These are phyloP conservation scores for Bombus pyrosoma DNA, from an alignment of 1,140 invertebrate genomes.

Conservation along the genomic window DNA sequence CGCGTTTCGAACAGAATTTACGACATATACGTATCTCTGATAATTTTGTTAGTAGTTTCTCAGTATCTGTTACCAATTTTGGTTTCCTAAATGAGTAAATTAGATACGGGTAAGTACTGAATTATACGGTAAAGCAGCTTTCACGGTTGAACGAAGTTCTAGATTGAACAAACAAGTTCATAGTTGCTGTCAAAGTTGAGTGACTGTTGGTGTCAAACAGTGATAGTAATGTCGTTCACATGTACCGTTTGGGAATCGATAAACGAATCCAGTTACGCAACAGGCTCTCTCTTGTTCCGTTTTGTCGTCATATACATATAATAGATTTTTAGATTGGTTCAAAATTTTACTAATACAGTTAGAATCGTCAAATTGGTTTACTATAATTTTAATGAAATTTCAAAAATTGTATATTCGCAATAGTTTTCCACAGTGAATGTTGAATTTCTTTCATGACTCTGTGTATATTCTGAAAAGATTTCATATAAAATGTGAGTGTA, in stretches of 20 bases:
- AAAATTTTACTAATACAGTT: no score
- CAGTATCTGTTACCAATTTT: not conserved
- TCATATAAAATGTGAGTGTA: not conserved
- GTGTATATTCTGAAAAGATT: not conserved
- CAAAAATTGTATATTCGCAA: no score
- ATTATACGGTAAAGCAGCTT: not conserved
- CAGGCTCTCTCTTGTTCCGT: not conserved
- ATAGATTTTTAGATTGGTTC: no score
- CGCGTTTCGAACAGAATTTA: not conserved
- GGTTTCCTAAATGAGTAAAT: not conserved
- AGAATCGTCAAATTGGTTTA: no score
- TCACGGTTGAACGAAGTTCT: not conserved
- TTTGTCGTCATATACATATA: not conserved
- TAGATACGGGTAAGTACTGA: not conserved
- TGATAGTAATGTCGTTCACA: not conserved
- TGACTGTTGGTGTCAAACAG: not conserved
- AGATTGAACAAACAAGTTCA: not conserved
- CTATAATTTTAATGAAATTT: not conserved
- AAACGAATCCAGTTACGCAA: not conserved
- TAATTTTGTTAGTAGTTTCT: not conserved
- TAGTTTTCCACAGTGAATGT: not conserved
- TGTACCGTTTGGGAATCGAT: not conserved
- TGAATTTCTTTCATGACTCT: not conserved
- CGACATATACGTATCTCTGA: no score
- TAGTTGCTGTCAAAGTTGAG: slow-evolving; percentile 5